These are phyloP conservation scores for Sphinx pinastri DNA, from an alignment of 2,888 invertebrate species.

Conservation along the genomic window DNA sequence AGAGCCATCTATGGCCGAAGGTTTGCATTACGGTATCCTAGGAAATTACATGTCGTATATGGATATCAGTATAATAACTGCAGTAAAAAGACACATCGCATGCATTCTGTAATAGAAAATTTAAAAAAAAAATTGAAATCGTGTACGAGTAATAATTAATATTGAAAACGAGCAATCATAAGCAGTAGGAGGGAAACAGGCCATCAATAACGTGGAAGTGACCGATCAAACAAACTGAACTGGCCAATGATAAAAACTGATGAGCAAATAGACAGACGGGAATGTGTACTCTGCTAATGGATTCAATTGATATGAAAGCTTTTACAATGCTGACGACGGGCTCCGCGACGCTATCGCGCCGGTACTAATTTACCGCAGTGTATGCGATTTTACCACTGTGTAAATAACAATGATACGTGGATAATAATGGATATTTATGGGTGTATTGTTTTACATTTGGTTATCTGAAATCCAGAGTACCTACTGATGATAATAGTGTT, in stretches of 20 bases:
- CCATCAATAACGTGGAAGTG: conserved; percentile 81
- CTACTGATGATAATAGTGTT: not conserved
- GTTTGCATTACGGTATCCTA: not conserved
- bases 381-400: conserved; percentile 33
- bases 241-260: conserved; percentile 83
- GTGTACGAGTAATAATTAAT: conserved; percentile 14
- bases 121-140: not conserved
- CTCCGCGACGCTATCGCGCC: conserved; percentile 65
- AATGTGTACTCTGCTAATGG: conserved; percentile 83
- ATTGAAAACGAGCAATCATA: conserved; percentile 40
- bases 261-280: conserved; percentile 81
- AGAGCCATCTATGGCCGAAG: conserved; percentile 18
- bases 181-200: conserved; percentile 63
- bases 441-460: not conserved
- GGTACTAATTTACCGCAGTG: conserved; percentile 54
- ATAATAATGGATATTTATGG: conserved; percentile 16
- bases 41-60: not conserved
- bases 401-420: conserved; percentile 28
- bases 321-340: conserved; percentile 77
- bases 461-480: not conserved
- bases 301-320: conserved; percentile 84
- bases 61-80: not conserved
- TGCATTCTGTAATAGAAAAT: conserved; percentile 3
- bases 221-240: conserved; percentile 81
- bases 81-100: not conserved